A percentile compares a stretch with the other conserved stretches of the same genome.
Evolutionary conservation across 2,888 invertebrate genomes (phyloP).

Genomic region (Nemoura dubitans): DNA sequence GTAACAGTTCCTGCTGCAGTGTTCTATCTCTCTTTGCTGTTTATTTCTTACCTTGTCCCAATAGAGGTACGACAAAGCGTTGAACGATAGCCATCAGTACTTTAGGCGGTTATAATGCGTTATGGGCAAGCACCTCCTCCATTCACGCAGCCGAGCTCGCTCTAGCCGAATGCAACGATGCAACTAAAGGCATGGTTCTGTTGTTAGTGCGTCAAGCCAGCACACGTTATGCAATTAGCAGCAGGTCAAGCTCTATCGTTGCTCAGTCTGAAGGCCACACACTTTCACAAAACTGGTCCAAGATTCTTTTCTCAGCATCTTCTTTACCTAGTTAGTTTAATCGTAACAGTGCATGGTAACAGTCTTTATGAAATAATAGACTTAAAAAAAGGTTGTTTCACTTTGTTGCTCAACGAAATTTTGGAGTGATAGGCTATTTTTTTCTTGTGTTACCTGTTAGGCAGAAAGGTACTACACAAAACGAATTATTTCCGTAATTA

Average conservation of each 20-base stretch:
- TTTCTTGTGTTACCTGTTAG: no score
- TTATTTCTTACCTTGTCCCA: no score
- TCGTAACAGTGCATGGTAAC: not conserved
- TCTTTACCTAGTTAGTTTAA: not conserved
- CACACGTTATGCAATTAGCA: not conserved
- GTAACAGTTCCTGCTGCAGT: no score
- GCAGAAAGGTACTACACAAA: no score
- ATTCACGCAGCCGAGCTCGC: not conserved
- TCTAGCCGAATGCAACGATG: not conserved
- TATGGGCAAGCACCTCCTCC: not conserved
- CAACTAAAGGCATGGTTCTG: not conserved
- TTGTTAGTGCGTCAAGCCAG: not conserved
- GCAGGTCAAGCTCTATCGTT: not conserved
- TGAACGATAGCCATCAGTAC: no score
- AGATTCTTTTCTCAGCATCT: not conserved
- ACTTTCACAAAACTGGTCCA: constrained; percentile 3
- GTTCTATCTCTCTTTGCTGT: no score
- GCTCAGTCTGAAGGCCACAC: not conserved
- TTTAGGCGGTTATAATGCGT: no score
- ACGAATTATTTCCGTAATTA: no score
- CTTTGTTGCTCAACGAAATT: no score
- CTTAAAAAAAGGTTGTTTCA: no score
- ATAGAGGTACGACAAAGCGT: no score
- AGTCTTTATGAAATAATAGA: not conserved
- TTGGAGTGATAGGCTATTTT: no score